phyloP scores from a whole-genome alignment of 2,797 vertebrate genomes.

The Pangasius sanitwongsei region DNA sequence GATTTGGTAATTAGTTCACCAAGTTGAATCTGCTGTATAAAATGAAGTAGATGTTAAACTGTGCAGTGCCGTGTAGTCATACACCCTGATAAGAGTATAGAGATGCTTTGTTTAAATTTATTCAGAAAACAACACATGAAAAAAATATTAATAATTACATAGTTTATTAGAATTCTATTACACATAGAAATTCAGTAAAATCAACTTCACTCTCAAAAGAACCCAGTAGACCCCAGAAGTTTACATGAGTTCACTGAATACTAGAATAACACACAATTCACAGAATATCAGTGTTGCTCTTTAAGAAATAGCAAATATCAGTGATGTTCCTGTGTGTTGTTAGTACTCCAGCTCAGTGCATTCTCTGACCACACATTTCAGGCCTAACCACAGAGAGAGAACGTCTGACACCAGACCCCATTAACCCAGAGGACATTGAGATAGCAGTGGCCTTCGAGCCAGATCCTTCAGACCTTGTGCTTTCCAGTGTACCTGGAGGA shows the following conservation, averaged over 20 bases:
- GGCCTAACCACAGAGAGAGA: constrained; percentile 78
- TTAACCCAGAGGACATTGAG: constrained; percentile 84
- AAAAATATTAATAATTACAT: neutral
- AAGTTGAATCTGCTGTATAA: neutral
- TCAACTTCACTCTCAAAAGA: neutral
- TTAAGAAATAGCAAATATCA: neutral
- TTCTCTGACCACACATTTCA: constrained; percentile 57
- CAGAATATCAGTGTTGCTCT: neutral
- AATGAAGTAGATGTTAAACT: neutral
- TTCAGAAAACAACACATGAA: neutral
- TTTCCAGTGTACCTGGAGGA: constrained; percentile 93
- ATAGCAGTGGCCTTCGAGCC: constrained; percentile 91
- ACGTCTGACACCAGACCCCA: constrained; percentile 77
- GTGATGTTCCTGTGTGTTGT: neutral
- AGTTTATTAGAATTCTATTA: neutral
- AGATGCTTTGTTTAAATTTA: neutral
- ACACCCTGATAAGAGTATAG: neutral
- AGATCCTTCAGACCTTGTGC: constrained; percentile 91
- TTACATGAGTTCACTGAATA: neutral
- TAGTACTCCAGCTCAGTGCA: neutral
- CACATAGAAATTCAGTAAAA: neutral
- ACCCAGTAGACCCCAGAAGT: neutral
- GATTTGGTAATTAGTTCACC: neutral
- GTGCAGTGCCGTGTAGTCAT: neutral
- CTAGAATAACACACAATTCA: neutral